Evolutionary conservation across 2,888 invertebrate species (phyloP), one percentile per base, ranked within the genome.

Genomic region (Philereme transversata): DNA sequence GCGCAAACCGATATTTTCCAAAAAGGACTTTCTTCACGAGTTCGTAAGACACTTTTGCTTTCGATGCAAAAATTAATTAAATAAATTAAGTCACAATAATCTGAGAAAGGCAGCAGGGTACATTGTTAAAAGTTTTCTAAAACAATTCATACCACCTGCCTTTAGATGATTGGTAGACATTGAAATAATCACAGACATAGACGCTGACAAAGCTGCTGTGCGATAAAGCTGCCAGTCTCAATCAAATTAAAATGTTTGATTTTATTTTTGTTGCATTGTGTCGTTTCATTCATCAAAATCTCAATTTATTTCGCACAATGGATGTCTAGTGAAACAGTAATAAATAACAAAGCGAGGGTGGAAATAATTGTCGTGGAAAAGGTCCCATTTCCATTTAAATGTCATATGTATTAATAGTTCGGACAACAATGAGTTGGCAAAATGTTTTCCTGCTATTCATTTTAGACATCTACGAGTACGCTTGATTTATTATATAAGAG

Each of bases 321-420:
- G 62, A 61, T 11, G 69, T 69, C 69, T 57, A 61, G 48, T 57
- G 51, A 62, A 67, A 67, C 69, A 67, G 65, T 67, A 48, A 48
- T 49, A 38, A 45, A 64, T 62, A 58, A 66, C 63, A 68, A 64
- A 62, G 57, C 61, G 38, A 58, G 64, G 57, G 57, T 43, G 64
- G 48, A 51, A 62, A 66, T 64, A 50, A 66, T 66, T 58, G 61
- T 55, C 53, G 54, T 57, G 48, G 48, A 53, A 59, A 50, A 58
- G 47, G 62, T 63, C 55, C 61, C 61, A 62, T 67, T 61, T 58
- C 55, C 56, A 62, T 67, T 67, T 52, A 60, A 60, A 60, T 62
- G 60, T 62, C 62, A 51, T 65, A 61, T 50, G 56, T 64, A 63
- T 60, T 61, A 61, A 59, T 62, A 50, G 56, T 34, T 38, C 7